Percentiles rank a stretch among this genome's conserved stretches.
phyloP scores from a whole-genome alignment of 2,888 invertebrate genomes.

The Drosophila kokeensis region DNA sequence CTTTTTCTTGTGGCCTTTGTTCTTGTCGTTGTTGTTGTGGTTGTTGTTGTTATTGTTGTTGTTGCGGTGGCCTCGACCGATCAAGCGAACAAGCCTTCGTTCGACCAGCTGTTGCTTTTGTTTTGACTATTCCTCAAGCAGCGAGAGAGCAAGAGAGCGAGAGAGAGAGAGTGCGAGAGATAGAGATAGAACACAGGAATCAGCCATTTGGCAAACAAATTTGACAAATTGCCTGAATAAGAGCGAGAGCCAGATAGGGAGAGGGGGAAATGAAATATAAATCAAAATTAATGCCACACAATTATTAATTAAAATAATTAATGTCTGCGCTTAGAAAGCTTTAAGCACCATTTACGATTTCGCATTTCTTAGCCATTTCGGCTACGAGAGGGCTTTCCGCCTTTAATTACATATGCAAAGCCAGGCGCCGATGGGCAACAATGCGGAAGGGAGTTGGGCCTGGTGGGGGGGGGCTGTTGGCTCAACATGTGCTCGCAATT shows the following conservation, averaged over 20 bases:
- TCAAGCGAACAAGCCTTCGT: constrained; percentile 50
- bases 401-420: constrained; percentile 74
- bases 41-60: constrained; percentile 26
- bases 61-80: constrained; percentile 69
- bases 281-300: constrained; percentile 77
- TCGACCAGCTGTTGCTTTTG: constrained; percentile 63
- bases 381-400: constrained; percentile 28
- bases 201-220: constrained; percentile 3
- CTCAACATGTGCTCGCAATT: constrained; percentile 64
- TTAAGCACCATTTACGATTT: constrained; percentile 48
- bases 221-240: constrained; percentile 17
- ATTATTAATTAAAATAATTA: constrained; percentile 81
- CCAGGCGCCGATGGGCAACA: constrained; percentile 37
- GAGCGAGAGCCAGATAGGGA: neutral
- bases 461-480: neutral
- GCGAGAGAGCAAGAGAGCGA: neutral
- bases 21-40: constrained; percentile 40
- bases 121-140: constrained; percentile 30
- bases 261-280: constrained; percentile 44
- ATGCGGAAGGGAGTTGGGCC: neutral
- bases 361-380: constrained; percentile 62
- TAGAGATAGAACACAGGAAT: neutral
- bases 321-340: constrained; percentile 50
- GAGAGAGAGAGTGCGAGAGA: neutral
- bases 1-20: constrained; percentile 39